phyloP scores from a whole-genome alignment of 2,888 invertebrate species.

The Monoplex corrugatus region DNA sequence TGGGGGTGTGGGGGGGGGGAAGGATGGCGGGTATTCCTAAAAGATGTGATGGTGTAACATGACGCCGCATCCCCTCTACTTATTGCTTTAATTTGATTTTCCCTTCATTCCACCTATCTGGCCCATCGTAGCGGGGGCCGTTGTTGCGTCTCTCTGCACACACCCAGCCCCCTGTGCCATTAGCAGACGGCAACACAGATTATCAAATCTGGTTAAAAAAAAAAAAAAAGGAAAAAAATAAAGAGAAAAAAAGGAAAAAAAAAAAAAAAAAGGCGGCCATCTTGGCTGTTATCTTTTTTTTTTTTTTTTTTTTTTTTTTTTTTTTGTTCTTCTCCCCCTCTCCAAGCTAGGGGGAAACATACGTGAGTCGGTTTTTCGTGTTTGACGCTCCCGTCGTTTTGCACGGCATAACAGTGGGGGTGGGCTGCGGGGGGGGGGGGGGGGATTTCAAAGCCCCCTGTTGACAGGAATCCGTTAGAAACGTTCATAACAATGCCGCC shows the following conservation, averaged over 20 bases:
- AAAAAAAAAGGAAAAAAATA: neutral
- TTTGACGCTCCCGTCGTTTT: too few species aligned
- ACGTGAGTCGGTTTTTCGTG: too few species aligned
- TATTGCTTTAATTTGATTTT: slow-evolving; percentile 49
- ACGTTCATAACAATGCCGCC: neutral
- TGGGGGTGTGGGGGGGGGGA: neutral
- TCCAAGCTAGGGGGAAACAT: too few species aligned
- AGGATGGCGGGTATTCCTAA: too few species aligned
- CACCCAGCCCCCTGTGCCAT: slow-evolving; percentile 33
- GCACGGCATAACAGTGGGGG: neutral
- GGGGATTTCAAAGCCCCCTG: neutral
- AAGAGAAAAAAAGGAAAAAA: too few species aligned
- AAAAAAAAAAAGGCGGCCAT: neutral
- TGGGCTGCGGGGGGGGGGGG: too few species aligned
- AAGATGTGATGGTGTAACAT: neutral
- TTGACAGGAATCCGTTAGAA: slow-evolving; percentile 15
- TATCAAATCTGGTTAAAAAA: neutral
- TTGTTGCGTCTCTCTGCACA: slow-evolving; percentile 6
- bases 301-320: too few species aligned
- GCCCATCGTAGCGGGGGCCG: slow-evolving; percentile 3
- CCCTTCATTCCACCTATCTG: slow-evolving; percentile 43
- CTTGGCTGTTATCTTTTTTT: neutral
- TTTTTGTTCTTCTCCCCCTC: neutral
- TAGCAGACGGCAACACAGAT: slow-evolving; percentile 32
- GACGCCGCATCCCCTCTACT: neutral